phyloP scores from a whole-genome alignment of 1,140 invertebrate species.

The Drosophila kohkoa region DNA sequence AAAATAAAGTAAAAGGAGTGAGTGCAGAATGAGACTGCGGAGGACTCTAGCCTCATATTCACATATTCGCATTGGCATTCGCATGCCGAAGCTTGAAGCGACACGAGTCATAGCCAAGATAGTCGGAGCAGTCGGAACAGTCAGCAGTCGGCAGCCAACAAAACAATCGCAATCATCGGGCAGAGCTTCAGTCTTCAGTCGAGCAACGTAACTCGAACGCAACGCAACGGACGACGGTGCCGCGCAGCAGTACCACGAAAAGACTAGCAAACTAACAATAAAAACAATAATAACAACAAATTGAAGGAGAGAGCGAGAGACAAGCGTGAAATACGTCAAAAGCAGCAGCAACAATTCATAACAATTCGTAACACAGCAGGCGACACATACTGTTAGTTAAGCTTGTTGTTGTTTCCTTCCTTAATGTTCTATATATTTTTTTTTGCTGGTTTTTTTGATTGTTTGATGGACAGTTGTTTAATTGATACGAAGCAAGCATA shows the following conservation, averaged over 20 bases:
- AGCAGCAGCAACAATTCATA: slow-evolving; percentile 22
- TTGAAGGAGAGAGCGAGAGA: not conserved
- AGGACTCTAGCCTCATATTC: not conserved
- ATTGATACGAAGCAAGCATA: slow-evolving; percentile 32
- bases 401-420: slow-evolving; percentile 8
- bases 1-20: not conserved
- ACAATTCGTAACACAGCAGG: not conserved
- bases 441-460: not conserved
- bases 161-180: not conserved
- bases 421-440: not conserved
- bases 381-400: not conserved
- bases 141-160: not conserved
- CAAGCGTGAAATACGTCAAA: slow-evolving; percentile 21
- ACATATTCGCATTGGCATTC: slow-evolving; percentile 33
- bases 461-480: slow-evolving; percentile 11
- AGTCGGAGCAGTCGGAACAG: not conserved
- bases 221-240: slow-evolving; percentile 60
- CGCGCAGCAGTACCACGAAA: slow-evolving; percentile 24
- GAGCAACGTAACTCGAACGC: slow-evolving; percentile 70
- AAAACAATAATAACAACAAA: slow-evolving; percentile 7
- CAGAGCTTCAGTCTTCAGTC: slow-evolving; percentile 50
- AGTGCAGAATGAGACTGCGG: slow-evolving; percentile 11
- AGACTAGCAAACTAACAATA: slow-evolving; percentile 22
- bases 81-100: slow-evolving; percentile 24
- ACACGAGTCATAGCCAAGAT: slow-evolving; percentile 23